These are phyloP conservation scores for Polyommatus icarus DNA, from an alignment of 2,888 invertebrate genomes.

Conservation along the genomic window DNA sequence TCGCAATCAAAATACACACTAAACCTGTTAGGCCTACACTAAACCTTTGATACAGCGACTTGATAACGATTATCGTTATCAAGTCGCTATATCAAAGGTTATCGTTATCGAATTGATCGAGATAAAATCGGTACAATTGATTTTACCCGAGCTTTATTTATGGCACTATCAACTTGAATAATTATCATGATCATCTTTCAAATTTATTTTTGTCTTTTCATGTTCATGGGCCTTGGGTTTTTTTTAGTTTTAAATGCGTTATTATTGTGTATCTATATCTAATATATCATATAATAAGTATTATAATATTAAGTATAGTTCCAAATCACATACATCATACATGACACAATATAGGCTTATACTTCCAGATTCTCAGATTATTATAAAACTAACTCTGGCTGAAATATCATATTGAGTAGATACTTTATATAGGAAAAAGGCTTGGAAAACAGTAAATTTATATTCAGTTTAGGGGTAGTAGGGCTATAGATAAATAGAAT, in stretches of 20 bases:
- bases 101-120: conserved; percentile 59
- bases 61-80: conserved; percentile 49
- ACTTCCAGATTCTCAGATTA: too few species aligned
- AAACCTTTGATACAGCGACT: conserved; percentile 46
- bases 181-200: neutral
- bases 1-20: conserved; percentile 16
- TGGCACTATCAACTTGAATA: neutral
- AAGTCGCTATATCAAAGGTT: too few species aligned
- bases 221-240: neutral
- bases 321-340: too few species aligned
- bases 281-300: too few species aligned
- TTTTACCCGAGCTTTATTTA: conserved; percentile 52
- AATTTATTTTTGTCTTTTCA: neutral
- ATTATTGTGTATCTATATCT: too few species aligned
- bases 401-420: too few species aligned
- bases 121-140: conserved; percentile 74
- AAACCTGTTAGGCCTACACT: conserved; percentile 21
- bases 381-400: too few species aligned
- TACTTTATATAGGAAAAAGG: too few species aligned
- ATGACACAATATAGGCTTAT: too few species aligned
- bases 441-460: neutral
- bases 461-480: neutral
- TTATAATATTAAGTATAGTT: too few species aligned
- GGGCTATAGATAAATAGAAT: too few species aligned
- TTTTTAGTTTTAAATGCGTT: too few species aligned